Evolutionary conservation across 64 coral and sea anemone species (phyloP), one percentile per base, ranked within the genome.

Genomic region (Cladopsammia gracilis): DNA sequence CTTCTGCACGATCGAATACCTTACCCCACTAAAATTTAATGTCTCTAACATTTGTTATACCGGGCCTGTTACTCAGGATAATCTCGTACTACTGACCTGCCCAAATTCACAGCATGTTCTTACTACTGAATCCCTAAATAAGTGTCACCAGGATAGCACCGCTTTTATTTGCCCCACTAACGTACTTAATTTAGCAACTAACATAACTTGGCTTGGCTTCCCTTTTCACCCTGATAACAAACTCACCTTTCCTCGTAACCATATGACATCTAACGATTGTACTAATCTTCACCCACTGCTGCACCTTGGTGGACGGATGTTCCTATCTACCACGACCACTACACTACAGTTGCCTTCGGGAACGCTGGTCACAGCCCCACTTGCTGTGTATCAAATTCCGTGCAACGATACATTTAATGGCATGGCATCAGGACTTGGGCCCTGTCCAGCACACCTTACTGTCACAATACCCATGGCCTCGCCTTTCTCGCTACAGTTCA

Each of bases 101-200:
- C n/a, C 88, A 19, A 4, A 90, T 10, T 54, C 64, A 16, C 64
- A 68, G n/a, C 62, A 79, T 3, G 0, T 90, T 18, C 20, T 67
- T 43, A 90, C 88, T n/a, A 48, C 58, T 18, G 75, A 48, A 12
- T 23, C 88, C 19, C 44, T 90, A 71, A 24, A 26, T 54, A 90
- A 90, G 71, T 82, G 89, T 57, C 45, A 90, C 25, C 68, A 64
- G 10, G 22, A 90, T 71, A 71, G 44, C 2, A 57, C 54, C 18
- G 47, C 68, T 20, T 25, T 80, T 54, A 53, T 90, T 81, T 90
- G 89, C n/a, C 76, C 76, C 44, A 90, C 19, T 54, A 80, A 90
- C 56, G 44, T 90, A 5, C 16, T 90, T 51, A 71, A 90, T 22
- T 34, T 78, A 54, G 76, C 80, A 57, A 81, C 77, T 34, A 90